These are phyloP conservation scores for Globicephala melas DNA, from an alignment of 2,113 vertebrate genomes.

Conservation along the genomic window DNA sequence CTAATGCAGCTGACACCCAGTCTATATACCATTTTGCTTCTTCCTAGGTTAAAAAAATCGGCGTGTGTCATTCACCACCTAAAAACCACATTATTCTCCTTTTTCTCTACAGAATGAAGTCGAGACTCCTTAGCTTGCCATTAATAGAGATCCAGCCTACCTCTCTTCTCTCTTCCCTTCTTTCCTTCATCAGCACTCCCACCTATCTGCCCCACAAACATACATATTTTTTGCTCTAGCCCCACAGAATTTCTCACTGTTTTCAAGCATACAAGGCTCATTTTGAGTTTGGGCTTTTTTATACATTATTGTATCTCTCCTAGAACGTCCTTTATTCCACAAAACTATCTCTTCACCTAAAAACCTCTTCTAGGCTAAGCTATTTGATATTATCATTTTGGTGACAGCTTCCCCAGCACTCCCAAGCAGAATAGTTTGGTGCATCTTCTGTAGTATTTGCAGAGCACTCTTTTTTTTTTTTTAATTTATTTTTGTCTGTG, in stretches of 20 bases:
- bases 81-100: neutral
- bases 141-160: neutral
- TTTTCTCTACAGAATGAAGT: neutral
- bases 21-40: neutral
- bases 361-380: neutral
- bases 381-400: neutral
- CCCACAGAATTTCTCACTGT: neutral
- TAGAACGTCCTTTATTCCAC: neutral
- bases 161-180: neutral
- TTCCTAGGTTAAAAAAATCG: neutral
- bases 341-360: neutral
- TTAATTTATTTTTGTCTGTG: too few species aligned
- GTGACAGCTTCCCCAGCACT: neutral
- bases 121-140: neutral
- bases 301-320: neutral
- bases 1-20: neutral
- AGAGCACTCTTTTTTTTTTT: neutral
- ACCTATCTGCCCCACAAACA: neutral
- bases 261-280: neutral
- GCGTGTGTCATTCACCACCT: neutral
- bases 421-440: neutral
- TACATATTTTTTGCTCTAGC: neutral
- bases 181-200: neutral
- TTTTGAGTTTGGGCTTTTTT: neutral
- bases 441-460: neutral